Percentiles rank a stretch among this genome's conserved stretches.
Conservation (phyloP, 2,113 vertebrate genomes). For the Paraplagusia blochii region DNA sequence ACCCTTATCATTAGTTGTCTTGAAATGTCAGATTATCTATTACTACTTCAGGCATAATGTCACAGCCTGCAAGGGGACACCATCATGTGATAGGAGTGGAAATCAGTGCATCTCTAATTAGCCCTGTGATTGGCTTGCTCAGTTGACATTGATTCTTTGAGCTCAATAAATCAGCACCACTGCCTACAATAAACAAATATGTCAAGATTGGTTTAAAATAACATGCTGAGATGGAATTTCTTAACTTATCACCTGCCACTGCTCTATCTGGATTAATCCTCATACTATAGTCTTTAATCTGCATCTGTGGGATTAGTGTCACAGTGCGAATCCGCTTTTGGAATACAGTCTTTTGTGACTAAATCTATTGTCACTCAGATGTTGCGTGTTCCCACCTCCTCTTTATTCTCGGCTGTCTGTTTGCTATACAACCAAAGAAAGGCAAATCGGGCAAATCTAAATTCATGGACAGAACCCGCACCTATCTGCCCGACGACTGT, state of each 20-base stretch:
- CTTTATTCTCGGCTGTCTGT: neutral
- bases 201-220: too few species aligned
- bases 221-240: too few species aligned
- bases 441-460: slow-evolving; percentile 56
- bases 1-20: too few species aligned
- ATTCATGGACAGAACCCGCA: slow-evolving; percentile 58
- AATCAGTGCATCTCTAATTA: too few species aligned
- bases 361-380: slow-evolving; percentile 18
- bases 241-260: neutral
- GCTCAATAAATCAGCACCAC: too few species aligned
- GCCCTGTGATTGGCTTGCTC: too few species aligned
- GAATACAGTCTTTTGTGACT: neutral
- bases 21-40: too few species aligned
- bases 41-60: too few species aligned
- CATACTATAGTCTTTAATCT: neutral
- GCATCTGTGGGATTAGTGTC: neutral
- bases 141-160: too few species aligned
- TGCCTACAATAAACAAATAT: too few species aligned
- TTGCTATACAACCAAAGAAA: slow-evolving; percentile 27
- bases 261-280: neutral
- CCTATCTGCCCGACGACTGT: slow-evolving; percentile 59
- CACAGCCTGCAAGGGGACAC: too few species aligned
- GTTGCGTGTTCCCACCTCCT: slow-evolving; percentile 1
- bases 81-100: too few species aligned
- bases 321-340: neutral